A percentile compares a stretch with the other conserved stretches of the same genome.
Evolutionary conservation across 2,113 vertebrate genomes (phyloP).

Genomic region (Chamaetylas fuelleborni): DNA sequence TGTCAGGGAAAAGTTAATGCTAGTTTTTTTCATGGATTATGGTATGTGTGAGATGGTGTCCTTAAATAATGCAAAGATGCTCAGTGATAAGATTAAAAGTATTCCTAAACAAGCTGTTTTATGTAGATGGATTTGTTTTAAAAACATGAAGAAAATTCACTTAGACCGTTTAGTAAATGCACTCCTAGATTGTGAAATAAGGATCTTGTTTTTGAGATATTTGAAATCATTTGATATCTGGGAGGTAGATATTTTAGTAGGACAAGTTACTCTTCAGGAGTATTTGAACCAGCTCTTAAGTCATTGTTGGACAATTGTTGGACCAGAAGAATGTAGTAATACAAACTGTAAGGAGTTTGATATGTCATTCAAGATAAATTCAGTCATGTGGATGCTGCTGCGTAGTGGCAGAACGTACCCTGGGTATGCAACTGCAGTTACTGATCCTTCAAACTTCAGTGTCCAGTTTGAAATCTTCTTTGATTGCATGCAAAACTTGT

Average conservation of each 20-base stretch:
- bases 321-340: not conserved
- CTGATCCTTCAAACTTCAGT: conserved; percentile 81
- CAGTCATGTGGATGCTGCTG: conserved; percentile 54
- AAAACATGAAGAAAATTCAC: conserved; percentile 3
- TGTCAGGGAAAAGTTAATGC: conserved; percentile 28
- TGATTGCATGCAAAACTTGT: conserved; percentile 70
- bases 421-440: conserved; percentile 73
- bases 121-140: conserved; percentile 72
- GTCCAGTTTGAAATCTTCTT: conserved; percentile 78
- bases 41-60: conserved; percentile 68
- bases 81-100: conserved; percentile 17
- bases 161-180: conserved; percentile 22
- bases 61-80: conserved; percentile 32
- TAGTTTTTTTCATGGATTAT: conserved; percentile 76
- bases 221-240: conserved; percentile 61
- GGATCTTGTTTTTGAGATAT: conserved; percentile 71
- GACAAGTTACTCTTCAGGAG: conserved; percentile 26
- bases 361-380: not conserved
- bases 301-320: not conserved
- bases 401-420: conserved; percentile 57
- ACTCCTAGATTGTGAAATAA: conserved; percentile 63
- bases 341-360: not conserved
- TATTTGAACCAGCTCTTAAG: conserved; percentile 20
- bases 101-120: conserved; percentile 73
- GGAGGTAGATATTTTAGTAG: conserved; percentile 77